Conservation (phyloP, 2,888 invertebrate species). For the Orgyia antiqua region DNA sequence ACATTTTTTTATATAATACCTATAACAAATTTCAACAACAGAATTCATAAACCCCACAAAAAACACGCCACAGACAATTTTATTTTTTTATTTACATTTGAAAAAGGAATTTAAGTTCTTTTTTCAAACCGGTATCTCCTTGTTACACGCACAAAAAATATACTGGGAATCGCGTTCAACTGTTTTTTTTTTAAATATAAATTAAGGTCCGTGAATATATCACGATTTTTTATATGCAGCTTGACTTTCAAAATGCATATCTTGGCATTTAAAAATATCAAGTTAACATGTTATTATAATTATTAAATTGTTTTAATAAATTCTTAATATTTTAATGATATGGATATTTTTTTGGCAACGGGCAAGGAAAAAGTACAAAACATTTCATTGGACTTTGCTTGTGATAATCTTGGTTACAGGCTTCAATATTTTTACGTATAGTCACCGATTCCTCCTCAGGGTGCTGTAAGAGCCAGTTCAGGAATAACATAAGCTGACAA, state of each 20-base stretch:
- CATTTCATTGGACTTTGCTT: too few species aligned
- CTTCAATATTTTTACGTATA: too few species aligned
- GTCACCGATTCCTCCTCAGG: too few species aligned
- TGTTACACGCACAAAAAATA: constrained; percentile 14
- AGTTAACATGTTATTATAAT: constrained; percentile 8
- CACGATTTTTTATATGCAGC: constrained; percentile 21
- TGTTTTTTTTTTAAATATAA: constrained; percentile 24
- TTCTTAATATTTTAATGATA: too few species aligned
- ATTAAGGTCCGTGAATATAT: constrained; percentile 34
- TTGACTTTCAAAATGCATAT: constrained; percentile 16
- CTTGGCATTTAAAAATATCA: constrained; percentile 28
- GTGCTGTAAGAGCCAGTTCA: too few species aligned
- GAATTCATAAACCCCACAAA: too few species aligned
- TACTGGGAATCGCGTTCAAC: constrained; percentile 18
- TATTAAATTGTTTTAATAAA: constrained; percentile 1
- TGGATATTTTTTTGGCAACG: too few species aligned
- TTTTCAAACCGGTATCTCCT: constrained; percentile 9
- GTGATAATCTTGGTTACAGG: too few species aligned
- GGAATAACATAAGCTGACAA: too few species aligned
- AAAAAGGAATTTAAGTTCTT: constrained; percentile 1
- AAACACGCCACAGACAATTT: too few species aligned
- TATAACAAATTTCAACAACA: neutral
- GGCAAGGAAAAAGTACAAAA: too few species aligned
- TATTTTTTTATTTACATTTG: too few species aligned
- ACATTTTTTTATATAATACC: constrained; percentile 1